These are phyloP conservation scores for Paguma larvata DNA, from an alignment of 2,797 vertebrate genomes.

Conservation along the genomic window DNA sequence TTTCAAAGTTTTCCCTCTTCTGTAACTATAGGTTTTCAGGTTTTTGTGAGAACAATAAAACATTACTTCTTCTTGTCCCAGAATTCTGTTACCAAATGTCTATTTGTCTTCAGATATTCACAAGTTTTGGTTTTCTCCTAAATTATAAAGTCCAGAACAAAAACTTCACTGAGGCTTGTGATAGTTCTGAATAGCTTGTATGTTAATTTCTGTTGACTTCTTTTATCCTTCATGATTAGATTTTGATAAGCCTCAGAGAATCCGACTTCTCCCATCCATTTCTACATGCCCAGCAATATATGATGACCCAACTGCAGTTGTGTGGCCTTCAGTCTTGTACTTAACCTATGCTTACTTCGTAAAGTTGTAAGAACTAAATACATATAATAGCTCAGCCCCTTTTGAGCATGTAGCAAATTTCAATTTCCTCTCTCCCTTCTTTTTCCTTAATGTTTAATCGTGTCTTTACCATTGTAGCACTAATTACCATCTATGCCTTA, in stretches of 20 bases:
- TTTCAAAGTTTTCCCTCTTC: constrained; percentile 60
- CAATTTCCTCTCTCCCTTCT: not conserved
- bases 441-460: not conserved
- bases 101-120: not conserved
- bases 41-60: constrained; percentile 52
- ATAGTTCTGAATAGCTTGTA: not conserved
- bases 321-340: not conserved
- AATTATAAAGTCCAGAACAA: not conserved
- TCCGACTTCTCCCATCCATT: not conserved
- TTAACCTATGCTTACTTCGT: not conserved
- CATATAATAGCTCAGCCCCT: not conserved
- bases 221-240: not conserved
- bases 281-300: not conserved
- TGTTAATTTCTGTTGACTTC: not conserved
- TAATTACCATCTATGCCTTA: not conserved
- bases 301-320: not conserved
- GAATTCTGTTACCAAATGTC: constrained; percentile 28
- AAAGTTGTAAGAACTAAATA: not conserved
- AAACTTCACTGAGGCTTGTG: not conserved
- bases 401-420: not conserved
- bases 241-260: not conserved
- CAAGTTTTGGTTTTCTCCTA: not conserved
- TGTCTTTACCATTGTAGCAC: not conserved
- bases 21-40: constrained; percentile 44
- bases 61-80: not conserved